These are phyloP conservation scores for Teinopalpus imperialis DNA, from an alignment of 2,888 invertebrate genomes.

Conservation along the genomic window DNA sequence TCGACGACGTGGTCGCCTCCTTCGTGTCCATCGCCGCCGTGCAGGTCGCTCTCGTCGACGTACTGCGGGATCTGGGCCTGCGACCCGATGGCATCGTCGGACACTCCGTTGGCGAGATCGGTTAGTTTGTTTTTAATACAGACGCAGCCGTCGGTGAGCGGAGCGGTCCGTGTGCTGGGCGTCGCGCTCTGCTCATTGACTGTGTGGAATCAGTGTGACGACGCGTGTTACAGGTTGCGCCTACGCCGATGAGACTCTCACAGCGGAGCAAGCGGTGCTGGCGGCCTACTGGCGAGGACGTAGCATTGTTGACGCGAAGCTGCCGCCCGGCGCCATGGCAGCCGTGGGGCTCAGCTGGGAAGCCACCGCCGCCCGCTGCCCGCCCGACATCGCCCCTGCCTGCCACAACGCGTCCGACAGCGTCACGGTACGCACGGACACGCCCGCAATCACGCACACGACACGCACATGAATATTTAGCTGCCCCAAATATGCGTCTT, in stretches of 20 bases:
- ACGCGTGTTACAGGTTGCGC: constrained; percentile 87
- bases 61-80: constrained; percentile 88
- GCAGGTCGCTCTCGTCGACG: constrained; percentile 97
- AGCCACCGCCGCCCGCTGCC: constrained; percentile 87
- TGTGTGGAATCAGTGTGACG: background rate
- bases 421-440: constrained; percentile 83
- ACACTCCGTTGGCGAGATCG: constrained; percentile 96
- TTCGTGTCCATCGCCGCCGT: constrained; percentile 97
- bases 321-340: constrained; percentile 93
- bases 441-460: too few species aligned
- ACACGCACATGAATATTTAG: too few species aligned
- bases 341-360: constrained; percentile 96
- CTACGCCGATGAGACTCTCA: constrained; percentile 97
- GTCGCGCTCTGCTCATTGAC: background rate
- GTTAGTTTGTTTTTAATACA: too few species aligned
- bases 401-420: constrained; percentile 98
- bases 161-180: too few species aligned
- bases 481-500: too few species aligned
- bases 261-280: constrained; percentile 95
- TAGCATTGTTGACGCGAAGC: constrained; percentile 88
- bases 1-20: constrained; percentile 93
- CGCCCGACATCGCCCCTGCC: constrained; percentile 91
- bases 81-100: constrained; percentile 97
- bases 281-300: constrained; percentile 97
- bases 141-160: too few species aligned